These are phyloP conservation scores for Aeoliscus strigatus DNA, from an alignment of 2,797 vertebrate genomes.

Conservation along the genomic window DNA sequence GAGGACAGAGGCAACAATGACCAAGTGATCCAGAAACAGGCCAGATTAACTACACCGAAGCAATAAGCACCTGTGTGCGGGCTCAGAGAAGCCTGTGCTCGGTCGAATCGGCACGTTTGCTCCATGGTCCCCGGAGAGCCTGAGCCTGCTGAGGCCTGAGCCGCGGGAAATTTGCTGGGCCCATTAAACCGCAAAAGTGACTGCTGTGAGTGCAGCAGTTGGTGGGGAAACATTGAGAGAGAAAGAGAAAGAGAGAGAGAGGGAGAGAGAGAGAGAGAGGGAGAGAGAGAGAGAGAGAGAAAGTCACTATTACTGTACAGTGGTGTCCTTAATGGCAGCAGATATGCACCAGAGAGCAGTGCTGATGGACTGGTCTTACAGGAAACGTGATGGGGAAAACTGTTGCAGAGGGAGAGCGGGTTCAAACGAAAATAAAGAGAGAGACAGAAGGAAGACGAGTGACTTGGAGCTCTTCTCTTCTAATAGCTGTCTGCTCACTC, in stretches of 20 bases:
- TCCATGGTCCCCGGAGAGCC: constrained; percentile 36
- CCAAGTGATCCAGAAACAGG: too few species aligned
- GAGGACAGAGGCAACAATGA: too few species aligned
- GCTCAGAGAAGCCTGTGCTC: constrained; percentile 37
- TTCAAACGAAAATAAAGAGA: constrained; percentile 11
- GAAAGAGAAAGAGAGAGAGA: too few species aligned
- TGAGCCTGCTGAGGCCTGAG: constrained; percentile 43
- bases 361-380: constrained; percentile 45
- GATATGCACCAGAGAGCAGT: constrained; percentile 62
- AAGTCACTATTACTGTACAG: constrained; percentile 13
- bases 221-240: too few species aligned
- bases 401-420: constrained; percentile 1
- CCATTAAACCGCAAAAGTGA: constrained; percentile 64
- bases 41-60: too few species aligned
- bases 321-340: constrained; percentile 57
- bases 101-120: constrained; percentile 44
- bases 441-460: constrained; percentile 31
- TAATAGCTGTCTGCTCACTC: constrained; percentile 28
- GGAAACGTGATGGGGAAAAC: constrained; percentile 8
- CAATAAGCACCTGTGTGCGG: constrained; percentile 20
- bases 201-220: constrained; percentile 56
- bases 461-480: constrained; percentile 34
- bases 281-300: constrained; percentile 15
- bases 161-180: constrained; percentile 62
- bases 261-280: too few species aligned